Evolutionary conservation across 2,888 invertebrate species (phyloP).

Genomic region (Galeruca laticollis): DNA sequence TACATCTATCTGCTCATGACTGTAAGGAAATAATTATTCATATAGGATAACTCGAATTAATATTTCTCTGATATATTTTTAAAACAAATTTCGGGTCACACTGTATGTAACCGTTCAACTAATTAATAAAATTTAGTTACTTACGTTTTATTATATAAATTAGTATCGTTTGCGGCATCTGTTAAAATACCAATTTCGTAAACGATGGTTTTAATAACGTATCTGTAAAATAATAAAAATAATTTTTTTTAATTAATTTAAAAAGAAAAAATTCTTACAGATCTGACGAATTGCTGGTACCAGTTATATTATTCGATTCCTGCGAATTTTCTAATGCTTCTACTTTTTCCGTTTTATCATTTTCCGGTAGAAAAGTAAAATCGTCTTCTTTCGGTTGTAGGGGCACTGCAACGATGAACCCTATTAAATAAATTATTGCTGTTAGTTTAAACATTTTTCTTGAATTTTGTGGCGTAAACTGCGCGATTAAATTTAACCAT

Average conservation of each 20-base stretch:
- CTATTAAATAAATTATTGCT: constrained; percentile 17
- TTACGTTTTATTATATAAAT: constrained; percentile 61
- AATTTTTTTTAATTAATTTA: background rate
- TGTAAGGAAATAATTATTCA: constrained; percentile 56
- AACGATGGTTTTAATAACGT: constrained; percentile 71
- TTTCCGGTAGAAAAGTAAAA: constrained; percentile 9
- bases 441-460: constrained; percentile 35
- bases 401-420: constrained; percentile 29
- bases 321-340: background rate
- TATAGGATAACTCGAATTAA: too few species aligned
- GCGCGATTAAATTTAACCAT: constrained; percentile 24
- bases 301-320: constrained; percentile 9
- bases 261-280: background rate
- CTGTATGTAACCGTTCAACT: too few species aligned
- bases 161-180: constrained; percentile 66
- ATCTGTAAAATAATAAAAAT: constrained; percentile 61
- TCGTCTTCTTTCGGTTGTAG: constrained; percentile 21
- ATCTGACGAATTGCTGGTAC: background rate
- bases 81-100: background rate
- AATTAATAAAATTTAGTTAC: constrained; percentile 42
- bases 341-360: constrained; percentile 24
- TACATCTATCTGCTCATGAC: constrained; percentile 70
- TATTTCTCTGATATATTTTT: too few species aligned
- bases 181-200: constrained; percentile 74
- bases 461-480: constrained; percentile 32